Base-by-base conservation (phyloP, 2,113 vertebrate genomes). In the Lophotis ruficrista region DNA sequence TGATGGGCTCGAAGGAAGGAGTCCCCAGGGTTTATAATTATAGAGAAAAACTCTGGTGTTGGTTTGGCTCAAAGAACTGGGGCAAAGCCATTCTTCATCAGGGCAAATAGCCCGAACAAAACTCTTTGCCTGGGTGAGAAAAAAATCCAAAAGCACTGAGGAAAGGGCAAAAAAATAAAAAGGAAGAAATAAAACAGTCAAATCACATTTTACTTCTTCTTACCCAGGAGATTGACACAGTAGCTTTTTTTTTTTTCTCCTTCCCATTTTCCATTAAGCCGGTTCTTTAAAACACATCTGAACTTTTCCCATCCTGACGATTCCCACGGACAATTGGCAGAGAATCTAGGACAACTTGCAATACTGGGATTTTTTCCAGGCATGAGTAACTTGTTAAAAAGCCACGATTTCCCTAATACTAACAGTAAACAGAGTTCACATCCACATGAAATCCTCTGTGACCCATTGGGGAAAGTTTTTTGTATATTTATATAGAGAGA, bases 241-340 rank as follows among this genome's bases (percentile, higher is more conserved):
- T 94, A 92, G 77, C 86, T 90, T 86, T 96, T 90, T 86, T 96
- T 91, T 88, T 77, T 35, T 30, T 8, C 61, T 56, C 45, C 25
- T 84, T 89, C 90, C 90, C 83, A 97, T 98, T 98, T 99, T 98
- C 98, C 98, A 98, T 98, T 98, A 98, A 98, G 98, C 98, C 98
- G 96, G 98, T 98, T 98, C 98, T 98, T 98, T 98, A 98, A 98
- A 98, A 98, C 98, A 98, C 97, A 98, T 98, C 98, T 99, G 99
- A 99, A 99, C 98, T 98, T 98, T 99, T 99, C 98, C 99, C 99
- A 99, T 99, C 98, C 98, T 98, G 97, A 96, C 96, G 97, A 99
- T 99, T 99, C 99, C 99, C 99, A 99, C 99, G 98, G 99, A 99
- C 99, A 99, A 98, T 99, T 99, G 99, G 99, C 99, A 99, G 98